A percentile compares a stretch with the other conserved stretches of the same genome.
These are phyloP conservation scores for Tychaedon coryphoeus DNA, from an alignment of 2,113 vertebrate genomes.

Conservation along the genomic window DNA sequence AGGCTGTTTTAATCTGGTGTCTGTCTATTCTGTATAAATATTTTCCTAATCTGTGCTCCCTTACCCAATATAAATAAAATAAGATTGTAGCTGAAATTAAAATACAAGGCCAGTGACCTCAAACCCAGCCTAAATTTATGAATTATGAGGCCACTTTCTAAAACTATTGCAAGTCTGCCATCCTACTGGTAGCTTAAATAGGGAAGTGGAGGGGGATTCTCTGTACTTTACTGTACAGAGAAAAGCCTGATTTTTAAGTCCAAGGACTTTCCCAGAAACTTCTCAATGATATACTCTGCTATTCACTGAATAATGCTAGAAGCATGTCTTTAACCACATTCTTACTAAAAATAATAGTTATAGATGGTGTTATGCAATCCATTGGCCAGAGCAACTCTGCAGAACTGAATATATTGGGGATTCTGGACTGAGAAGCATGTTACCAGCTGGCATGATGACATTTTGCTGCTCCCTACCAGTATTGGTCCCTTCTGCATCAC, in stretches of 20 bases:
- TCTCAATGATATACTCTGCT: background rate
- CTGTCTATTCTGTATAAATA: background rate
- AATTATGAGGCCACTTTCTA: background rate
- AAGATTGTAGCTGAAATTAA: background rate
- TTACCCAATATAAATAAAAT: constrained; percentile 19
- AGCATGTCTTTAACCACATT: background rate
- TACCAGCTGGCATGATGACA: background rate
- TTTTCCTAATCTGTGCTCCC: constrained; percentile 11
- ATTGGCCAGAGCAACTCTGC: background rate
- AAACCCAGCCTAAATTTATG: background rate
- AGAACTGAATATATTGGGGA: background rate
- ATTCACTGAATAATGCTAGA: background rate
- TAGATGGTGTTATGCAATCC: background rate
- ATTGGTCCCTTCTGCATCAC: background rate
- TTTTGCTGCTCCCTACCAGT: background rate
- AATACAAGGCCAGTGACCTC: background rate
- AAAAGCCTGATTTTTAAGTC: background rate
- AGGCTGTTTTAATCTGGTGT: constrained; percentile 24
- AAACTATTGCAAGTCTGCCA: background rate
- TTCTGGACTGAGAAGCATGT: background rate
- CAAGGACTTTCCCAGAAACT: background rate
- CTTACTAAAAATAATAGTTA: background rate
- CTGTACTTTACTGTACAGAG: background rate
- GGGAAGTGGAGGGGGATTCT: background rate
- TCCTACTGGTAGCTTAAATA: background rate